These are phyloP conservation scores for Sebastes schlegelii DNA, from an alignment of 2,113 vertebrate genomes.

Conservation along the genomic window DNA sequence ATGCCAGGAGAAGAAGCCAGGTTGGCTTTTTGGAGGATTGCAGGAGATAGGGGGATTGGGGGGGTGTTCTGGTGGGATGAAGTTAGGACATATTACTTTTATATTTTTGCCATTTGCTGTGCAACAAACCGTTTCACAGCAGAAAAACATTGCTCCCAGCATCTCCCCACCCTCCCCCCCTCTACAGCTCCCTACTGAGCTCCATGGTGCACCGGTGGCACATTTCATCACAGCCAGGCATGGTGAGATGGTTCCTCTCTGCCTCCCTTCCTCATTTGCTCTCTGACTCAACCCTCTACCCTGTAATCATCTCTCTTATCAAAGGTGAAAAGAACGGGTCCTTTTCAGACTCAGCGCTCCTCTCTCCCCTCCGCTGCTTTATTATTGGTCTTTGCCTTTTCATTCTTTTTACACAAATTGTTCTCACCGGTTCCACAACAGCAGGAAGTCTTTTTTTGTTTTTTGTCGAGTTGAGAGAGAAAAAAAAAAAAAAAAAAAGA, in stretches of 20 bases:
- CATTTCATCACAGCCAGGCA: conserved; percentile 43
- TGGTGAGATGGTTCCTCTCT: conserved; percentile 32
- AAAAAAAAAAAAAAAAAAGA: neutral
- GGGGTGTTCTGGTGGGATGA: too few relatives aligned
- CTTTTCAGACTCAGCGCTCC: neutral
- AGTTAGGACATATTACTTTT: conserved; percentile 2
- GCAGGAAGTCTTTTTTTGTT: neutral
- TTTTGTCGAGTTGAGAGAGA: neutral
- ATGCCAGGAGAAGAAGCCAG: conserved; percentile 45
- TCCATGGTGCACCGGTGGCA: conserved; percentile 35
- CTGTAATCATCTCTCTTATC: conserved; percentile 42
- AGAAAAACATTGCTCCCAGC: conserved; percentile 25
- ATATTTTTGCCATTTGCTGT: conserved; percentile 54
- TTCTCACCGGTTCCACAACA: conserved; percentile 3
- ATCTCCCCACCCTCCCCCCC: neutral
- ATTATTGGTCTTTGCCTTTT: conserved; percentile 22
- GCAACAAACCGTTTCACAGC: conserved; percentile 34
- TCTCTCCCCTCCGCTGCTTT: neutral
- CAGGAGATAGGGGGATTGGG: neutral
- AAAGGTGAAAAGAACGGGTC: conserved; percentile 7
- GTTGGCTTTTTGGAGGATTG: conserved; percentile 39
- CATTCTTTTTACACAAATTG: conserved; percentile 11
- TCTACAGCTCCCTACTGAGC: conserved; percentile 18
- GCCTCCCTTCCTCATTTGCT: conserved; percentile 21
- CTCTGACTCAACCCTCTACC: conserved; percentile 41